A percentile compares a stretch with the other conserved stretches of the same genome.
These are phyloP conservation scores for Pammene aurita DNA, from an alignment of 2,888 invertebrate species.

Conservation along the genomic window DNA sequence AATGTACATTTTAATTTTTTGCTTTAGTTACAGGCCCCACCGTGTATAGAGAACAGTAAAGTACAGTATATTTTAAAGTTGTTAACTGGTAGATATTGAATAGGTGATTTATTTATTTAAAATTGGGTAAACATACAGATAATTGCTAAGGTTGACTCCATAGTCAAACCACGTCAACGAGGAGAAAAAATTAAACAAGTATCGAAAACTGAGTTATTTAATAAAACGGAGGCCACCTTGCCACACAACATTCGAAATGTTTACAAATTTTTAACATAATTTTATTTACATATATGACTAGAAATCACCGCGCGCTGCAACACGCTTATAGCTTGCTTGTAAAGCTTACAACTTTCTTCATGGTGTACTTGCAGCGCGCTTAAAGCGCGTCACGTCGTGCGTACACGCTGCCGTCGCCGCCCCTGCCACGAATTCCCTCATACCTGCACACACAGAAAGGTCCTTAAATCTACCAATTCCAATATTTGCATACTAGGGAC, in stretches of 20 bases:
- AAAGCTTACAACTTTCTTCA: neutral
- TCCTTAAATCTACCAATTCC: neutral
- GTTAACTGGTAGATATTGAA: no score
- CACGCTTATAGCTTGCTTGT: constrained; percentile 19
- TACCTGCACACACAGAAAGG: constrained; percentile 47
- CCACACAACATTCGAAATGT: constrained; percentile 53
- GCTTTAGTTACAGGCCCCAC: no score
- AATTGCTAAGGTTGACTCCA: no score
- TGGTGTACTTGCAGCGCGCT: constrained; percentile 27
- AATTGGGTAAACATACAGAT: no score
- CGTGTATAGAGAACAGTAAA: no score
- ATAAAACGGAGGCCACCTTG: constrained; percentile 61
- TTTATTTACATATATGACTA: constrained; percentile 42
- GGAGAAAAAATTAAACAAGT: constrained; percentile 48
- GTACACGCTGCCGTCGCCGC: constrained; percentile 44
- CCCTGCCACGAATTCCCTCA: constrained; percentile 38
- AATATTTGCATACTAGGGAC: neutral
- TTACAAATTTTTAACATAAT: constrained; percentile 56
- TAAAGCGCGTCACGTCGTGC: constrained; percentile 47
- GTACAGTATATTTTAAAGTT: no score
- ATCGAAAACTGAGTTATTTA: constrained; percentile 61
- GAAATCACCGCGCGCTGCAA: constrained; percentile 10
- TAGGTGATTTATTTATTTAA: no score
- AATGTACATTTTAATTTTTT: no score
- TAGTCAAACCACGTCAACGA: no score